Conservation (phyloP, 2,888 invertebrate genomes). For the Eucera pruinosa region DNA sequence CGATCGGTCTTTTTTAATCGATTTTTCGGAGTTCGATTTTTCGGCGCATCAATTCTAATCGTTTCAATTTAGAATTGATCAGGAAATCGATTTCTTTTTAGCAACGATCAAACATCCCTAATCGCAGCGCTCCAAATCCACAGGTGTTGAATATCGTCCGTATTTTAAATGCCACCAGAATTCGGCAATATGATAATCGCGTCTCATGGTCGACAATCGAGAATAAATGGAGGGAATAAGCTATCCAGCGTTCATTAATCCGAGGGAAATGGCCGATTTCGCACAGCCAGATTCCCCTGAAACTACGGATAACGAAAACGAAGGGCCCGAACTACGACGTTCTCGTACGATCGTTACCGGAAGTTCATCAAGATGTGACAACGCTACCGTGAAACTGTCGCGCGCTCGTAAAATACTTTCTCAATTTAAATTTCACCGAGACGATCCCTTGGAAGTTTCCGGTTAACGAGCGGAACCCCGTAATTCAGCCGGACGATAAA, state of each 20-base stretch:
- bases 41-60: too few species aligned
- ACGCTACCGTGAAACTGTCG: conserved; percentile 83
- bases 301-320: conserved; percentile 46
- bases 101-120: too few species aligned
- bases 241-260: conserved; percentile 62
- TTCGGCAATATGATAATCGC: conserved; percentile 48
- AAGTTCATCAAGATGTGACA: conserved; percentile 85
- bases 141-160: conserved; percentile 46
- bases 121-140: conserved; percentile 51
- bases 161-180: background rate
- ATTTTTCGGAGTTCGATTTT: too few species aligned
- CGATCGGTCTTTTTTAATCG: too few species aligned
- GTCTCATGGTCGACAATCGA: conserved; percentile 37
- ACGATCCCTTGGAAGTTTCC: conserved; percentile 77
- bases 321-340: conserved; percentile 64
- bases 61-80: too few species aligned
- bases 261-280: conserved; percentile 44
- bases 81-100: too few species aligned
- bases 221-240: conserved; percentile 54
- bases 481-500: conserved; percentile 81
- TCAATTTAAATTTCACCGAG: conserved; percentile 84
- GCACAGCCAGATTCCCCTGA: conserved; percentile 47
- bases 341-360: conserved; percentile 82
- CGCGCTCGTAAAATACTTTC: conserved; percentile 84
- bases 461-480: conserved; percentile 83